Evolutionary conservation across 1,140 invertebrate genomes (phyloP).

Genomic region (Zaprionus capensis): DNA sequence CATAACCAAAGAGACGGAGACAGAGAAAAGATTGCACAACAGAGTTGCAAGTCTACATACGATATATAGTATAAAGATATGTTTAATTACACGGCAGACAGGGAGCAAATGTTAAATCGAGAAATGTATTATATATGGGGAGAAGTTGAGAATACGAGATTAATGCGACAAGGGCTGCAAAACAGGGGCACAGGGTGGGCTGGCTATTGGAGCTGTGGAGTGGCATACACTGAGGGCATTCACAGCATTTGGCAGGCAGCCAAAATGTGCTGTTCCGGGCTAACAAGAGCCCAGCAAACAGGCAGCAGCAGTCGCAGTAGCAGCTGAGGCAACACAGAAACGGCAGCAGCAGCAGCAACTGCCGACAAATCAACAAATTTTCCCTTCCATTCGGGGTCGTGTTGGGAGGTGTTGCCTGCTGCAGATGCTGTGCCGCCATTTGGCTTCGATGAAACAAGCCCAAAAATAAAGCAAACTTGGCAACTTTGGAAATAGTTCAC

Average conservation of each 20-base stretch:
- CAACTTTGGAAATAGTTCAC: constrained; percentile 22
- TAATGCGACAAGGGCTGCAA: constrained; percentile 37
- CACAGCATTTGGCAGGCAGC: constrained; percentile 36
- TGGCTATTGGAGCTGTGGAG: constrained; percentile 5
- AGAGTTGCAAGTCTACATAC: background rate
- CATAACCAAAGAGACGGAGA: background rate
- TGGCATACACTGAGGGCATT: constrained; percentile 30
- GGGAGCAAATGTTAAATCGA: constrained; percentile 12
- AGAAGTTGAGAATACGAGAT: constrained; percentile 32
- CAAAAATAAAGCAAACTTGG: constrained; percentile 38
- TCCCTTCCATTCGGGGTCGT: background rate
- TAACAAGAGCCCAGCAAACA: constrained; percentile 39
- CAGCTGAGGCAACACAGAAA: background rate
- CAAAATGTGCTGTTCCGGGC: constrained; percentile 45
- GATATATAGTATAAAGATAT: constrained; percentile 21
- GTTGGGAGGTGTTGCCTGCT: constrained; percentile 5
- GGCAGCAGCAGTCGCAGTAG: constrained; percentile 31
- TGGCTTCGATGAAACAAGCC: constrained; percentile 27
- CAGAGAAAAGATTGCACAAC: background rate
- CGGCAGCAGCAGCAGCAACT: constrained; percentile 23
- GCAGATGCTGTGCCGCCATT: constrained; percentile 9
- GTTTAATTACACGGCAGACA: constrained; percentile 29
- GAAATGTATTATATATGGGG: constrained; percentile 5
- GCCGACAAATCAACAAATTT: constrained; percentile 46
- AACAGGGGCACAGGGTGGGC: constrained; percentile 1